These are phyloP conservation scores for Temnopleurus reevesii DNA, from an alignment of 53 echinoderm and acorn worm species.

Conservation along the genomic window DNA sequence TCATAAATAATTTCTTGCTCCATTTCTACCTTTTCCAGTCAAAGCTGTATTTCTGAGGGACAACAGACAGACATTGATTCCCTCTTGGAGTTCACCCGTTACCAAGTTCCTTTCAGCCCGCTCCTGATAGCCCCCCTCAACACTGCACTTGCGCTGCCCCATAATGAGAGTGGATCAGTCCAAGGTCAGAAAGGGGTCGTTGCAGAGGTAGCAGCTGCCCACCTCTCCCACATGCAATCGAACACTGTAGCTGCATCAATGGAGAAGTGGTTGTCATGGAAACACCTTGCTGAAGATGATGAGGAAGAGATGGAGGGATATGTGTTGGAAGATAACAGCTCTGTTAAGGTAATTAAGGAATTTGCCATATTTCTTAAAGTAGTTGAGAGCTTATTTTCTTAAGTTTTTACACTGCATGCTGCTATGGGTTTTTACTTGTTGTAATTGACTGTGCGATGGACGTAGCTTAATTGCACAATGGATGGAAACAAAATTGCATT, in stretches of 20 bases:
- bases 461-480: too few species aligned
- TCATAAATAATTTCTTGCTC: too few species aligned
- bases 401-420: too few species aligned
- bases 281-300: conserved; percentile 31
- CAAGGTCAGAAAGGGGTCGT: conserved; percentile 26
- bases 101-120: conserved; percentile 67
- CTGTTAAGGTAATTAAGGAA: conserved; percentile 2
- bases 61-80: not conserved
- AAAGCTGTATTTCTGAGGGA: not conserved
- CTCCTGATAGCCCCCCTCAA: conserved; percentile 56
- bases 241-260: conserved; percentile 62
- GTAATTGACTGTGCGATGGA: too few species aligned
- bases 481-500: too few species aligned
- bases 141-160: conserved; percentile 11
- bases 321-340: not conserved
- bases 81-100: not conserved
- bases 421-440: too few species aligned
- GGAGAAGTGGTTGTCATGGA: conserved; percentile 86
- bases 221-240: conserved; percentile 59
- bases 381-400: too few species aligned
- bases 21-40: too few species aligned
- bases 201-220: conserved; percentile 57
- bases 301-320: conserved; percentile 19
- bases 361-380: too few species aligned
- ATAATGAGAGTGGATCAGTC: not conserved